Evolutionary conservation across 2,797 vertebrate genomes (phyloP), one percentile per base, ranked within the genome.

Genomic region (Podarcis siculus): DNA sequence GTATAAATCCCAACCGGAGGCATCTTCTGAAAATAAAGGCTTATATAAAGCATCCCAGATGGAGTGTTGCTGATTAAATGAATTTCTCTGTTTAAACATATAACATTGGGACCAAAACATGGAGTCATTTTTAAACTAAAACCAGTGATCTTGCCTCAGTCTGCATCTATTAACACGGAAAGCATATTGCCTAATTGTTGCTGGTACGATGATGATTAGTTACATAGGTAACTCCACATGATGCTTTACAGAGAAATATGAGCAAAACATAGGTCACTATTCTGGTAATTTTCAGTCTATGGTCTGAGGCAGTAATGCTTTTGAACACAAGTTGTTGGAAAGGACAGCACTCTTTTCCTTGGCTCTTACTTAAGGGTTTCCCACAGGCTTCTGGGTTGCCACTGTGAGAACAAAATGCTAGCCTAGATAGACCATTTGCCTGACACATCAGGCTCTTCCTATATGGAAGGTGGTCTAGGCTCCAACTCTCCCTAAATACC

Each of bases 21-120:
- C 77, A 75, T 86, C 89, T 89, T 78, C 92, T 91, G 45, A 15
- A 2, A 66, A 77, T 79, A 87, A 61, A 49, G 86, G 42, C 58
- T 69, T 89, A 83, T 39, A 87, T 90, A 83, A 91, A 89, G 35
- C 32, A 23, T 13, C 39, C 39, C 27, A 79, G 55, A 37, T 75
- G 39, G n/a, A 85, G 17, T 35, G 73, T 72, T 84, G 90, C 32
- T 5, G 37, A 42, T 86, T 37, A 58, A 21, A 39, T 42, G 3
- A 79, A 79, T 92, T 93, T 91, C 72, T 80, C 45, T 73, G 66
- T 32, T 8, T 76, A 93, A 91, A 87, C 21, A 15, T 7, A 58
- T 86, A 73, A 32, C 87, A 6, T 12, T 87, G 87, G 45, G 88
- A 61, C 4, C 1, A 39, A 90, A 91, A 89, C 35, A 61, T 25